These are phyloP conservation scores for Heliconius charithonia DNA, from an alignment of 2,888 invertebrate genomes.

Conservation along the genomic window DNA sequence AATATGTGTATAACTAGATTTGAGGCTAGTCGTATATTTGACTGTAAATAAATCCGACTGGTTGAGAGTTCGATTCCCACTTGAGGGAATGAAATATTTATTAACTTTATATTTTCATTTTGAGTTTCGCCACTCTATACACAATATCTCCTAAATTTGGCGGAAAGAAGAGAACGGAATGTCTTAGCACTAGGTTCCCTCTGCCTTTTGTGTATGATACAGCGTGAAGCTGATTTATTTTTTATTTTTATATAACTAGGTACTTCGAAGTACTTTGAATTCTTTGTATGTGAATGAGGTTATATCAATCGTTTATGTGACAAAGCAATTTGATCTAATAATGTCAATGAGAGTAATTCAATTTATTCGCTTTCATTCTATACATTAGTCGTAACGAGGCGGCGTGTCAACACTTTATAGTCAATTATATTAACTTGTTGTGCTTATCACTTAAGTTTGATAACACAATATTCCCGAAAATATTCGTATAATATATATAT, in stretches of 20 bases:
- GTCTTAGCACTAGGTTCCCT: too few relatives aligned
- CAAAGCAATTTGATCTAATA: slow-evolving; percentile 26
- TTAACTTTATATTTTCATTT: too few relatives aligned
- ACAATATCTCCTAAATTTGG: too few relatives aligned
- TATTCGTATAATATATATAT: neutral
- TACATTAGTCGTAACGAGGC: slow-evolving; percentile 30
- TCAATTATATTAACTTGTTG: slow-evolving; percentile 22
- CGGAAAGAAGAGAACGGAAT: accelerated
- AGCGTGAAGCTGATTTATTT: too few relatives aligned
- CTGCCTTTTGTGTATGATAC: too few relatives aligned
- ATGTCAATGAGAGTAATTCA: slow-evolving; percentile 35
- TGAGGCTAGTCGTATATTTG: too few relatives aligned
- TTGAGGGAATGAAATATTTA: too few relatives aligned
- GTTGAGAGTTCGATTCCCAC: too few relatives aligned
- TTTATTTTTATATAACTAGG: neutral
- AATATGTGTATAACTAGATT: too few relatives aligned
- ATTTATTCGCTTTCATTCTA: slow-evolving; percentile 32
- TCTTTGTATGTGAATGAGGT: slow-evolving; percentile 14
- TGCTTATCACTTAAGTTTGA: neutral
- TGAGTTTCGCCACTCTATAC: too few relatives aligned
- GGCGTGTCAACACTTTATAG: slow-evolving; percentile 35
- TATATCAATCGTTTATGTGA: slow-evolving; percentile 11
- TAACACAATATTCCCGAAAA: neutral
- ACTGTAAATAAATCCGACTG: too few relatives aligned
- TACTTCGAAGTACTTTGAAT: neutral